Conservation (phyloP, 2,888 invertebrate species). For the Trissolcus brochymenae region DNA sequence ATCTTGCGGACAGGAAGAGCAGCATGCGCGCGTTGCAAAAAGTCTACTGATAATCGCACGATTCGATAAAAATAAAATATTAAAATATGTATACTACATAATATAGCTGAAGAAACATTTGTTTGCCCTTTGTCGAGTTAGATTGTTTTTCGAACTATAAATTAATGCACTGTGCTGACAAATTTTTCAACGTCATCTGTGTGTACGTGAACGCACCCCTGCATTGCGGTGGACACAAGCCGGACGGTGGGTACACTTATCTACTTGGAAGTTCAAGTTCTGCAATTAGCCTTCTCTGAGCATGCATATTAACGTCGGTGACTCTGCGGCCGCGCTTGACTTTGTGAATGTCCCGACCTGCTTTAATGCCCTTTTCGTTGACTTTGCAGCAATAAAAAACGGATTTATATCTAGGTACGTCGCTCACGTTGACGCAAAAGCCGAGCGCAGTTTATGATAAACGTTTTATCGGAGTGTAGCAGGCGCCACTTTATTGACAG, state of each 20-base stretch:
- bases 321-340: slow-evolving; percentile 60
- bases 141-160: not conserved
- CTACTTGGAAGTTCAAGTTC: slow-evolving; percentile 63
- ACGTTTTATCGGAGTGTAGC: slow-evolving; percentile 47
- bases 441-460: slow-evolving; percentile 52
- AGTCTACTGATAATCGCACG: not conserved
- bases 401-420: slow-evolving; percentile 54
- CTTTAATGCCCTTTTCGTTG: slow-evolving; percentile 56
- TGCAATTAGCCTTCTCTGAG: slow-evolving; percentile 70
- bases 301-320: slow-evolving; percentile 70
- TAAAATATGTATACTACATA: too few species aligned
- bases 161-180: slow-evolving; percentile 9
- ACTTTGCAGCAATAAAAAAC: slow-evolving; percentile 56
- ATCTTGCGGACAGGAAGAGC: slow-evolving; percentile 32
- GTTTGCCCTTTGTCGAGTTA: too few species aligned
- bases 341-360: slow-evolving; percentile 52
- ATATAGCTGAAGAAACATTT: too few species aligned
- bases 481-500: slow-evolving; percentile 36
- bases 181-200: slow-evolving; percentile 30
- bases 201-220: slow-evolving; percentile 41
- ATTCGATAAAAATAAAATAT: slow-evolving; percentile 2
- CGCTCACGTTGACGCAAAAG: slow-evolving; percentile 43
- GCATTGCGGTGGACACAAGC: slow-evolving; percentile 20
- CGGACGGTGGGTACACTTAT: slow-evolving; percentile 54
- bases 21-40: slow-evolving; percentile 2